Evolutionary conservation across 2,888 invertebrate species (phyloP), one percentile per base, ranked within the genome.

Genomic region (Doris montereyensis): DNA sequence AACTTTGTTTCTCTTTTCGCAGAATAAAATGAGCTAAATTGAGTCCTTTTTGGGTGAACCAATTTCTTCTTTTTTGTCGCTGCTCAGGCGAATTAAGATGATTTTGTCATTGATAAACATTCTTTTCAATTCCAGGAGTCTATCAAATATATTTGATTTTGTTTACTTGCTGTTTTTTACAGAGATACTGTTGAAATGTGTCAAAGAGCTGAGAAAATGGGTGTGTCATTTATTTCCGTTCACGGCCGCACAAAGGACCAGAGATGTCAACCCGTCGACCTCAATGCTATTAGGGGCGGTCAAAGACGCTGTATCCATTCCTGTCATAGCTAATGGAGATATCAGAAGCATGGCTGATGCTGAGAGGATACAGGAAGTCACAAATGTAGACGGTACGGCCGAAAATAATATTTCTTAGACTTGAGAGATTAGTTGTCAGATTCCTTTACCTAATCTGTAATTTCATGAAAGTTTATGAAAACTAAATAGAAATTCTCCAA

Each of bases 251-350:
- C 97, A n/a, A 94, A 95, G 62, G 92, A 93, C 60, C 96, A 97
- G 89, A 94, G 96, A 91, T 93, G 94, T 86, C 94, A 95, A 81
- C 93, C 93, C 1, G 93, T 93, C 13, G 94, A 97, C 91, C 88
- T 94, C 32, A 93, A 94, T 21, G 94, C 95, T 32, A 93, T 99
- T n/a, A 79, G 93, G 93, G 87, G 92, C 94, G 62, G 94, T 97
- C 17, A 94, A 94, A 85, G 93, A 95, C 75, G 94, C 93, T 83
- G 91, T 97, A n/a, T 71, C 90, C 91, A 92, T 98, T 84, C 98
- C 99, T 0, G 93, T 99, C 0, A 94, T 98, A 84, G 97, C 96
- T 0, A 99, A 99, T 93, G 99, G 99, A 57, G 97, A 97, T 86
- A 93, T 97, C 0, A 95, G 94, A 86, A 94, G 93, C 70, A 92